Percentiles rank a stretch among this genome's conserved stretches.
phyloP scores from a whole-genome alignment of 2,797 vertebrate species.

The Salarias fasciatus region DNA sequence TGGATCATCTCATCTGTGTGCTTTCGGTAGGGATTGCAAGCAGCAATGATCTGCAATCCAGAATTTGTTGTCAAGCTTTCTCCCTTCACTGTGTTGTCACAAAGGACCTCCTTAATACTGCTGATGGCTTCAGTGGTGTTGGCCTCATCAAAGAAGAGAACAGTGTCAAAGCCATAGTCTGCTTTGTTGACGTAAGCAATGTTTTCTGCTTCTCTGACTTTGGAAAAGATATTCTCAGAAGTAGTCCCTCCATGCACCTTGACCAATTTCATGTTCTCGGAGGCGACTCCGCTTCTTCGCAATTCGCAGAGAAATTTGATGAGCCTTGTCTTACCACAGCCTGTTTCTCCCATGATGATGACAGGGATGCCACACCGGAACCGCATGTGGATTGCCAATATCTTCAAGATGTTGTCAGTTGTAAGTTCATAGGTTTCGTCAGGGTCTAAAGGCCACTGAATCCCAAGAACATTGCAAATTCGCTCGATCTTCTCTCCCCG shows the following conservation, averaged over 20 bases:
- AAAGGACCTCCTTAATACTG: slow-evolving; percentile 91
- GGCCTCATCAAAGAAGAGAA: slow-evolving; percentile 93
- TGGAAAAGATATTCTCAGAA: slow-evolving; percentile 82
- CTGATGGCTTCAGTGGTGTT: slow-evolving; percentile 90
- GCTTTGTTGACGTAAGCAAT: slow-evolving; percentile 79
- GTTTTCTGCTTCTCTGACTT: slow-evolving; percentile 83
- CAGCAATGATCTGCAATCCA: slow-evolving; percentile 89
- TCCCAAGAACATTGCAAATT: slow-evolving; percentile 85
- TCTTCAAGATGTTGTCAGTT: slow-evolving; percentile 90
- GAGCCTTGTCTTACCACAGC: slow-evolving; percentile 92
- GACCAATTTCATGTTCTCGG: slow-evolving; percentile 89
- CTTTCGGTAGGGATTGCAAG: slow-evolving; percentile 92
- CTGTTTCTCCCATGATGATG: slow-evolving; percentile 94
- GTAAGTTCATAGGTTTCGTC: slow-evolving; percentile 91
- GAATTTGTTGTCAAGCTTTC: slow-evolving; percentile 39
- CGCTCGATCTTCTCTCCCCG: slow-evolving; percentile 85
- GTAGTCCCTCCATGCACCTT: slow-evolving; percentile 94
- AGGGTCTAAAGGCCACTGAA: slow-evolving; percentile 83
- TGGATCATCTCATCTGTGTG: slow-evolving; percentile 87
- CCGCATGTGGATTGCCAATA: slow-evolving; percentile 92
- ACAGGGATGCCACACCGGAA: slow-evolving; percentile 93
- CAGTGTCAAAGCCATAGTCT: slow-evolving; percentile 79
- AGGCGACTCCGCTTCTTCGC: slow-evolving; percentile 60
- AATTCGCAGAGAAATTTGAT: slow-evolving; percentile 89
- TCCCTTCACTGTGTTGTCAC: slow-evolving; percentile 86